These are phyloP conservation scores for Geodia barretti DNA, from an alignment of 37 sponge, comb jelly and placozoan genomes.

Conservation along the genomic window DNA sequence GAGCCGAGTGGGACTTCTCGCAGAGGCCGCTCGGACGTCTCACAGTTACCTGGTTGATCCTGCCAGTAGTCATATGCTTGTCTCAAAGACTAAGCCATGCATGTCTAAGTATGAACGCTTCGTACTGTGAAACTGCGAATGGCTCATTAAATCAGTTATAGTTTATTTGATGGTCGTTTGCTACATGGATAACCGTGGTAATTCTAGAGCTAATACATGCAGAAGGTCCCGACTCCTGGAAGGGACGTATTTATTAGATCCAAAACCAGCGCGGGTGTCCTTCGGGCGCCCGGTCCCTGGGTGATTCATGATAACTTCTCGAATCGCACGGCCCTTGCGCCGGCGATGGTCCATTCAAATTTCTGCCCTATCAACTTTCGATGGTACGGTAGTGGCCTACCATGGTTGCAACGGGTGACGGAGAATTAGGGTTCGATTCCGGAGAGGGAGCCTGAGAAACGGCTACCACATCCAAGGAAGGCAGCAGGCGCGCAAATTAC, in stretches of 20 bases:
- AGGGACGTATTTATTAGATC: conserved; percentile 92
- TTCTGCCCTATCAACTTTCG: conserved; percentile 90
- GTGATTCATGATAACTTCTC: conserved; percentile 90
- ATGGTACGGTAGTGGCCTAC: conserved; percentile 88
- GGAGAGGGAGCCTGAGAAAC: conserved; percentile 93
- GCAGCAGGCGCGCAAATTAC: conserved; percentile 93
- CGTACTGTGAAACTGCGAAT: conserved; percentile 90
- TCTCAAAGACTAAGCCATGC: conserved; percentile 95
- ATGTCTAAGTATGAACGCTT: conserved; percentile 84
- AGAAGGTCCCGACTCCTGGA: conserved; percentile 75
- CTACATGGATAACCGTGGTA: conserved; percentile 87
- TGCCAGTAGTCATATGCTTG: conserved; percentile 94
- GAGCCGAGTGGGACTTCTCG: no score
- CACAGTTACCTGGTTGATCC: conserved; percentile 94
- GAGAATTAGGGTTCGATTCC: conserved; percentile 90
- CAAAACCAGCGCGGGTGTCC: conserved; percentile 66
- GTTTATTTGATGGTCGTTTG: conserved; percentile 82
- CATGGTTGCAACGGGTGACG: conserved; percentile 90
- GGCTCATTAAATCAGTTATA: conserved; percentile 94
- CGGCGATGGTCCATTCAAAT: conserved; percentile 87
- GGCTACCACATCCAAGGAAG: conserved; percentile 91
- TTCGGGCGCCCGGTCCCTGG: conserved; percentile 40
- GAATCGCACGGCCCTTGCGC: conserved; percentile 85
- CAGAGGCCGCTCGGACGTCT: no score
- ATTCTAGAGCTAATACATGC: conserved; percentile 93